Percentiles rank a stretch among this genome's conserved stretches.
These are phyloP conservation scores for Calephelis nemesis DNA, from an alignment of 1,140 invertebrate species.

Conservation along the genomic window DNA sequence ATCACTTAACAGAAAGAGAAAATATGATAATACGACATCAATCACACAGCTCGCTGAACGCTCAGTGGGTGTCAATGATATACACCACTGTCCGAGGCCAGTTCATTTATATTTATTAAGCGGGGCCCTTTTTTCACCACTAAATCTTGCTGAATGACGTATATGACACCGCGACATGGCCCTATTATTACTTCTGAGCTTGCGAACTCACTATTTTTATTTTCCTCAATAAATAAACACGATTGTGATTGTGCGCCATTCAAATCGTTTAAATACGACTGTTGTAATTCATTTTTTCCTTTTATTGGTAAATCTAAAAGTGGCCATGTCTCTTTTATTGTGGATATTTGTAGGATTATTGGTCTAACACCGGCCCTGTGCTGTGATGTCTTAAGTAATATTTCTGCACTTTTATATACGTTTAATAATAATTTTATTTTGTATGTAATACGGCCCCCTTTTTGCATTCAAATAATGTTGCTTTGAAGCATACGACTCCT, in stretches of 20 bases:
- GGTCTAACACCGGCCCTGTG: no score
- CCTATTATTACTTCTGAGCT: conserved; percentile 33
- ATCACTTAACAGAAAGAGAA: conserved; percentile 17
- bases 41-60: conserved; percentile 24
- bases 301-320: conserved; percentile 15
- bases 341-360: no score
- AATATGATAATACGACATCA: conserved; percentile 17
- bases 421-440: no score
- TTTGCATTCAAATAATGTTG: no score
- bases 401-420: no score
- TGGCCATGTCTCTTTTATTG: background rate
- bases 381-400: no score
- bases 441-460: no score
- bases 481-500: no score
- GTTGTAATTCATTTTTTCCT: conserved; percentile 27
- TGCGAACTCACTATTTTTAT: conserved; percentile 14
- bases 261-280: conserved; percentile 11
- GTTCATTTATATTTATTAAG: conserved; percentile 65
- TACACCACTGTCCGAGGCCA: conserved; percentile 40
- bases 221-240: conserved; percentile 15
- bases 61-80: conserved; percentile 65
- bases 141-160: conserved; percentile 35
- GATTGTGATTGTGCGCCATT: conserved; percentile 13
- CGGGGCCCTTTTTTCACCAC: conserved; percentile 49
- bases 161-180: conserved; percentile 38